Conservation (phyloP, 2,113 vertebrate genomes). For the Elgaria multicarinata region DNA sequence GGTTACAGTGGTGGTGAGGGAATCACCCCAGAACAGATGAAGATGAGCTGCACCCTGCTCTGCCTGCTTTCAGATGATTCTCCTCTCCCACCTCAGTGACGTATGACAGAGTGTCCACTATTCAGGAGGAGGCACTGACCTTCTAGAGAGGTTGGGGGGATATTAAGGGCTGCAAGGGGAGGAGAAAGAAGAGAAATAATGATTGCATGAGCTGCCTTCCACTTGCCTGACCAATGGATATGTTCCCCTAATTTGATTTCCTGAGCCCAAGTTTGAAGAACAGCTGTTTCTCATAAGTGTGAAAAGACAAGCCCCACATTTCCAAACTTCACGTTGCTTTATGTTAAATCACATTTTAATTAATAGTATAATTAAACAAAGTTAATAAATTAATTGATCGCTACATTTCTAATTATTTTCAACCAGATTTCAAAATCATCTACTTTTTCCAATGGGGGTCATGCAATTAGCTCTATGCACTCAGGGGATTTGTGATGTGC, state of each 20-base stretch:
- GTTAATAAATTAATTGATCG: not conserved
- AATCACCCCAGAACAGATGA: too few relatives aligned
- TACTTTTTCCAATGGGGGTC: not conserved
- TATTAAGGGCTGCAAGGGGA: too few relatives aligned
- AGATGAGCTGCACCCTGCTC: too few relatives aligned
- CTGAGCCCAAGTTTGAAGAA: not conserved
- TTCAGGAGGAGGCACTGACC: too few relatives aligned
- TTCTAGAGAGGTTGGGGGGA: too few relatives aligned
- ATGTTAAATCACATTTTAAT: not conserved
- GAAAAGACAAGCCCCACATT: not conserved
- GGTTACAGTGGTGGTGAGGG: too few relatives aligned
- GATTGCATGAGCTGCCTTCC: too few relatives aligned
- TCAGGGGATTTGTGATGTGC: not conserved
- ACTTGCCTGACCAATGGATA: too few relatives aligned
- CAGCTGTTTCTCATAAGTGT: not conserved
- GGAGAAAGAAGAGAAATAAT: too few relatives aligned
- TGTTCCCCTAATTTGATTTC: not conserved
- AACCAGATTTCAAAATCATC: not conserved
- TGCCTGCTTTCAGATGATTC: too few relatives aligned
- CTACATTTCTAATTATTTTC: not conserved
- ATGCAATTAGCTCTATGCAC: not conserved
- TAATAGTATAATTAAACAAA: not conserved
- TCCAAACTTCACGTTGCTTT: not conserved
- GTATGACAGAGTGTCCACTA: too few relatives aligned
- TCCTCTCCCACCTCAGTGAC: too few relatives aligned